Percentiles rank a stretch among this genome's conserved stretches.
These are phyloP conservation scores for Eudemis profundana DNA, from an alignment of 2,888 invertebrate genomes.

Conservation along the genomic window DNA sequence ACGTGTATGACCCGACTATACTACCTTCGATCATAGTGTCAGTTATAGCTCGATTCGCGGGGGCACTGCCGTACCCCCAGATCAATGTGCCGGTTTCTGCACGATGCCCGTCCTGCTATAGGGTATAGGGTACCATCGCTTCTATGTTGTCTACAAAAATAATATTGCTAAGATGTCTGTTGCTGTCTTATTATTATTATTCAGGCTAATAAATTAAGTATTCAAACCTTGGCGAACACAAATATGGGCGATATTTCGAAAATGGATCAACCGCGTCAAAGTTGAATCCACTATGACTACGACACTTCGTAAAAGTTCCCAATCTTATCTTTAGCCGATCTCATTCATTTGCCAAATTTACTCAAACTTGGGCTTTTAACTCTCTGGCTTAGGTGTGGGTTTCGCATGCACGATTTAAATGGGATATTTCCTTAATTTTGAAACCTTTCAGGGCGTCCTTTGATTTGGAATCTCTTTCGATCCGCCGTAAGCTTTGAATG, in stretches of 20 bases:
- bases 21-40: too few relatives aligned
- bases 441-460: slow-evolving; percentile 43
- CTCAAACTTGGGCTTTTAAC: slow-evolving; percentile 20
- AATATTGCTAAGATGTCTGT: too few relatives aligned
- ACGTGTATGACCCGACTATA: too few relatives aligned
- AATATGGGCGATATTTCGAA: slow-evolving; percentile 10
- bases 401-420: slow-evolving; percentile 29
- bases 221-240: not conserved
- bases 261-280: slow-evolving; percentile 11
- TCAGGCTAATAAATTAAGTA: not conserved
- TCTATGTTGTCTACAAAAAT: too few relatives aligned
- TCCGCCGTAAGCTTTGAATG: slow-evolving; percentile 22
- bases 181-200: not conserved
- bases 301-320: slow-evolving; percentile 29
- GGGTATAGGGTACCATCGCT: too few relatives aligned
- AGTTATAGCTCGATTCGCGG: too few relatives aligned
- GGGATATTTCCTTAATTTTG: slow-evolving; percentile 43
- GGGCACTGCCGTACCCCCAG: too few relatives aligned
- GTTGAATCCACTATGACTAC: slow-evolving; percentile 25
- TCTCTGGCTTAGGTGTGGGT: slow-evolving; percentile 7
- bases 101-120: too few relatives aligned
- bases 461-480: slow-evolving; percentile 37
- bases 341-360: slow-evolving; percentile 32
- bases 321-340: slow-evolving; percentile 38
- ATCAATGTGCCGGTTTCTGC: too few relatives aligned